Conservation (phyloP, 2,113 vertebrate species). For the Phodopus roborovskii region DNA sequence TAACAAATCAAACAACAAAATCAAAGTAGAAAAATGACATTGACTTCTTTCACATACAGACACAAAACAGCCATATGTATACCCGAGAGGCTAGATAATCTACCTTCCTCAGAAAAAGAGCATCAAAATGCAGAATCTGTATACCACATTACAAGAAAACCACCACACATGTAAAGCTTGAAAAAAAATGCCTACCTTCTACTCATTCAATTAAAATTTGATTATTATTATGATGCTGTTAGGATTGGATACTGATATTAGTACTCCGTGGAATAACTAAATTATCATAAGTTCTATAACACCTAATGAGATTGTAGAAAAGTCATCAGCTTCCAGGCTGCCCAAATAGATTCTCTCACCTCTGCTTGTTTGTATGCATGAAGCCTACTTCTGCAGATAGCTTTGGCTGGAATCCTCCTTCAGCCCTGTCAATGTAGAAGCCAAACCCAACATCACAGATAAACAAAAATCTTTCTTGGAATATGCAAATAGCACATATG, state of each 20-base stretch:
- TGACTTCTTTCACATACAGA: not conserved
- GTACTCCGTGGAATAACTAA: not conserved
- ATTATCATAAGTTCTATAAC: not conserved
- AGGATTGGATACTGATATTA: accelerated
- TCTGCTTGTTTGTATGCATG: accelerated
- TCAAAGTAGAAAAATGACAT: not conserved
- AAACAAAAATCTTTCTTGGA: not conserved
- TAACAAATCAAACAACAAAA: not conserved
- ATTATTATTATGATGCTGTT: not conserved
- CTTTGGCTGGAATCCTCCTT: too few relatives aligned
- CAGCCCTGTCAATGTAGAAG: not conserved
- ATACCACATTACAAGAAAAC: not conserved
- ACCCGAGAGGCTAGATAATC: not conserved
- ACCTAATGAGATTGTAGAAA: not conserved
- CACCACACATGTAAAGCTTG: not conserved
- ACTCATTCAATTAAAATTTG: not conserved
- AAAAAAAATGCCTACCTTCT: not conserved
- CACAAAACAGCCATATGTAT: not conserved
- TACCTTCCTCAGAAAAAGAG: accelerated
- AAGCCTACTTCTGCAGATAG: accelerated
- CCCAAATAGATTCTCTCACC: accelerated
- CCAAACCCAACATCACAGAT: not conserved
- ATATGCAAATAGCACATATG: not conserved
- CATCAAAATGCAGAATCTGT: not conserved
- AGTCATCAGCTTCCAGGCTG: too few relatives aligned